These are phyloP conservation scores for Cygnus atratus DNA, from an alignment of 2,113 vertebrate species.

Conservation along the genomic window DNA sequence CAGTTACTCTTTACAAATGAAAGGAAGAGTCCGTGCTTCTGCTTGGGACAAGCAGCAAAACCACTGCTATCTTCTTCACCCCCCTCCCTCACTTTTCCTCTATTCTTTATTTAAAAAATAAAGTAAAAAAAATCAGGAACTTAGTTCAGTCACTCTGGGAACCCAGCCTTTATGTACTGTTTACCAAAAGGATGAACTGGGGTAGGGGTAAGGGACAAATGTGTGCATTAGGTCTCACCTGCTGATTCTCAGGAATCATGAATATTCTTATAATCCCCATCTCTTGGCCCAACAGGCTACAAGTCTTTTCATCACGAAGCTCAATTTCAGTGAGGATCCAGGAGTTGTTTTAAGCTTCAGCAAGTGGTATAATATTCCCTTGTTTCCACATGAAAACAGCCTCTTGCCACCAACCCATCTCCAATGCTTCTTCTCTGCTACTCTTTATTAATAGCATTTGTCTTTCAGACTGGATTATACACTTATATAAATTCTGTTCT, in stretches of 20 bases:
- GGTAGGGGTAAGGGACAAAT: conserved; percentile 43
- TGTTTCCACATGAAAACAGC: conserved; percentile 66
- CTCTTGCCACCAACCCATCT: conserved; percentile 60
- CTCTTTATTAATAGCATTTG: conserved; percentile 24
- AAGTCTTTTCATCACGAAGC: conserved; percentile 66
- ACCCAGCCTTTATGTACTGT: conserved; percentile 82
- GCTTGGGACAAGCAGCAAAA: conserved; percentile 78
- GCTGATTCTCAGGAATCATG: conserved; percentile 89
- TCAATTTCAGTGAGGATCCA: conserved; percentile 61
- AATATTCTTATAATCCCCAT: conserved; percentile 90
- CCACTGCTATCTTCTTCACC: conserved; percentile 15
- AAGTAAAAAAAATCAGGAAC: conserved; percentile 69
- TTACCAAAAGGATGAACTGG: conserved; percentile 92
- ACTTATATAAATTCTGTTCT: conserved; percentile 37
- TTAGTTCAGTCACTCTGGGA: conserved; percentile 87
- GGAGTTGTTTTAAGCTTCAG: conserved; percentile 66
- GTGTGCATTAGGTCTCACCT: conserved; percentile 85
- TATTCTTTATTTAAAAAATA: not conserved
- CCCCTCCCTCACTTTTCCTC: too few species aligned
- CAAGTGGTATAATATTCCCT: conserved; percentile 73
- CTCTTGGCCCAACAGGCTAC: conserved; percentile 76
- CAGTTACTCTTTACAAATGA: conserved; percentile 86
- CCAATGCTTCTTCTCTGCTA: conserved; percentile 28
- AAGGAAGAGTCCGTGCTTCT: conserved; percentile 80
- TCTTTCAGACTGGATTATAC: conserved; percentile 30